These are phyloP conservation scores for Acanthopleura granulata DNA, from an alignment of 2,888 invertebrate genomes.

Conservation along the genomic window DNA sequence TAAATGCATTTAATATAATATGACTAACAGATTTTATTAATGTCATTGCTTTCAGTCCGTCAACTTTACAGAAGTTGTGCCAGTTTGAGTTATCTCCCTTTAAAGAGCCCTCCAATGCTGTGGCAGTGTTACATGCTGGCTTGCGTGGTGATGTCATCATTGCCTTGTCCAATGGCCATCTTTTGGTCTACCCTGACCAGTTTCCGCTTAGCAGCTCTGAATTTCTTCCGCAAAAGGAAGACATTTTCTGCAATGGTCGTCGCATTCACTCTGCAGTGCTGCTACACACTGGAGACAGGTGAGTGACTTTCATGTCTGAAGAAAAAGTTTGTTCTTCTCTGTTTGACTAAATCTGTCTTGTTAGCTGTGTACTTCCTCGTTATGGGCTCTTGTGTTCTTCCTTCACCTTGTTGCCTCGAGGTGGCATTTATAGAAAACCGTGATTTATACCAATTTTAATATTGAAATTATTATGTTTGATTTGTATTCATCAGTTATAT, in stretches of 20 bases:
- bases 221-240: background rate
- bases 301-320: background rate
- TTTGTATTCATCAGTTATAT: no score
- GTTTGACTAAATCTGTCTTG: no score
- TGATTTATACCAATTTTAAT: no score
- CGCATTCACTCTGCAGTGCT: slow-evolving; percentile 33
- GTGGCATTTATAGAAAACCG: no score
- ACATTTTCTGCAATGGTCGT: slow-evolving; percentile 2
- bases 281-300: slow-evolving; percentile 32
- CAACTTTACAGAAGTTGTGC: background rate
- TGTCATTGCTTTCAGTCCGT: slow-evolving; percentile 1
- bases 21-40: no score
- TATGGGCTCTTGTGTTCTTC: no score
- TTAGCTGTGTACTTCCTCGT: no score
- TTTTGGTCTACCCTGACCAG: slow-evolving; percentile 12
- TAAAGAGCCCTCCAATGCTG: background rate
- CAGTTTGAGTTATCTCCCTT: background rate
- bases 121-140: background rate
- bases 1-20: no score
- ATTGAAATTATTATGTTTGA: no score
- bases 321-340: no score
- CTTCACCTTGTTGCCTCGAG: no score
- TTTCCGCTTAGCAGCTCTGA: background rate
- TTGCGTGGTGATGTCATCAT: background rate
- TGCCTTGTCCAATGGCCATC: slow-evolving; percentile 17